These are phyloP conservation scores for Octodon degus DNA, from an alignment of 2,113 vertebrate species.

Conservation along the genomic window DNA sequence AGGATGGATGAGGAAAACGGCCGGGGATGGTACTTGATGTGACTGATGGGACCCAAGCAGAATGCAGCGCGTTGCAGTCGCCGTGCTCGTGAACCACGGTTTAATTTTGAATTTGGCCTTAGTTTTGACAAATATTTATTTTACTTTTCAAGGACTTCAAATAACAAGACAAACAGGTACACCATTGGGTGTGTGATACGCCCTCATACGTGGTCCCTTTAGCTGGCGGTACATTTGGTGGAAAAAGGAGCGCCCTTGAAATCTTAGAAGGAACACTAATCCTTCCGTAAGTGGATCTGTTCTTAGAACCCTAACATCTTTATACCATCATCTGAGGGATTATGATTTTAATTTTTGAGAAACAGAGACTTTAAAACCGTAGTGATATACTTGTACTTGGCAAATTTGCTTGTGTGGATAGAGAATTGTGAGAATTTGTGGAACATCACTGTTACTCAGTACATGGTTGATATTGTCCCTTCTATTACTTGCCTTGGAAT, in stretches of 20 bases:
- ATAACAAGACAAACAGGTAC: neutral
- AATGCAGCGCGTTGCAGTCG: neutral
- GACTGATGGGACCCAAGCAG: accelerated
- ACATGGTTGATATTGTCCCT: neutral
- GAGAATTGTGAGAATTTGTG: neutral
- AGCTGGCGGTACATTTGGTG: neutral
- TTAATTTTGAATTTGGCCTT: neutral
- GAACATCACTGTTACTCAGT: neutral
- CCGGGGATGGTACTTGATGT: neutral
- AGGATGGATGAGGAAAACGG: neutral
- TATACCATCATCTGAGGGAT: no score
- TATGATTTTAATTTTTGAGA: neutral
- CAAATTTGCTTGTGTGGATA: neutral
- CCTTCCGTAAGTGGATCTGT: neutral
- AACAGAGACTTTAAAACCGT: neutral
- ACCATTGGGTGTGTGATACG: no score
- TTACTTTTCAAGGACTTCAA: neutral
- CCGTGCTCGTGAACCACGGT: accelerated
- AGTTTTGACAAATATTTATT: neutral
- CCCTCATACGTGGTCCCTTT: neutral
- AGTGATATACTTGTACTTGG: neutral
- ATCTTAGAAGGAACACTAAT: neutral
- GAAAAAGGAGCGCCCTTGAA: neutral
- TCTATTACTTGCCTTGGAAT: neutral
- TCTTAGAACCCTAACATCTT: neutral